A percentile compares a stretch with the other conserved stretches of the same genome.
Evolutionary conservation across 2,113 vertebrate species (phyloP).

Genomic region (Pelecanus crispus): DNA sequence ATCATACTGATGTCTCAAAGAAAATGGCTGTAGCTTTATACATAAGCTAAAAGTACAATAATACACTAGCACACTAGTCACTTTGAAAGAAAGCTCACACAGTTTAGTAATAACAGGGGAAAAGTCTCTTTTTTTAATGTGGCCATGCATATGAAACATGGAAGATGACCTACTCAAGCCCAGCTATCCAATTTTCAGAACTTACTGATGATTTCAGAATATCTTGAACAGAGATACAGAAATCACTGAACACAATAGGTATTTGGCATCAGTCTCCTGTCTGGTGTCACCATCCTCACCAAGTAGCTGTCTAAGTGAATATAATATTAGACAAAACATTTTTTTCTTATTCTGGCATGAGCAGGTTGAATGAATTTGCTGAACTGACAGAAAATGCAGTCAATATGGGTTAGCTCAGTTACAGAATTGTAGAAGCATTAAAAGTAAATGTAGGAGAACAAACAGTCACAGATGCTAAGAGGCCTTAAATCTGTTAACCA

Average conservation of each 20-base stretch:
- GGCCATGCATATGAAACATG: not conserved
- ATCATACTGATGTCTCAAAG: not conserved
- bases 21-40: not conserved
- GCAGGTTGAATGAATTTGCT: not conserved
- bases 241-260: not conserved
- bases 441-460: slow-evolving; percentile 5
- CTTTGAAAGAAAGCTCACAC: not conserved
- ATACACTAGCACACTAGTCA: not conserved
- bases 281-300: not conserved
- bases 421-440: not conserved
- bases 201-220: not conserved
- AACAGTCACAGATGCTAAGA: not conserved
- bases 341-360: not conserved
- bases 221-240: not conserved
- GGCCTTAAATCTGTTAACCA: slow-evolving; percentile 5
- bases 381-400: not conserved
- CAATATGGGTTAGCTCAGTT: not conserved
- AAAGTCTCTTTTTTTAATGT: not conserved
- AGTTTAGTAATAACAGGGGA: not conserved
- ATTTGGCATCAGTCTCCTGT: not conserved
- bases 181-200: not conserved
- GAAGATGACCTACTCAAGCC: not conserved
- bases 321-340: not conserved
- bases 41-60: not conserved
- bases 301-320: not conserved